Base-by-base conservation (phyloP, 1,140 invertebrate genomes). In the Zaprionus lachaisei region DNA sequence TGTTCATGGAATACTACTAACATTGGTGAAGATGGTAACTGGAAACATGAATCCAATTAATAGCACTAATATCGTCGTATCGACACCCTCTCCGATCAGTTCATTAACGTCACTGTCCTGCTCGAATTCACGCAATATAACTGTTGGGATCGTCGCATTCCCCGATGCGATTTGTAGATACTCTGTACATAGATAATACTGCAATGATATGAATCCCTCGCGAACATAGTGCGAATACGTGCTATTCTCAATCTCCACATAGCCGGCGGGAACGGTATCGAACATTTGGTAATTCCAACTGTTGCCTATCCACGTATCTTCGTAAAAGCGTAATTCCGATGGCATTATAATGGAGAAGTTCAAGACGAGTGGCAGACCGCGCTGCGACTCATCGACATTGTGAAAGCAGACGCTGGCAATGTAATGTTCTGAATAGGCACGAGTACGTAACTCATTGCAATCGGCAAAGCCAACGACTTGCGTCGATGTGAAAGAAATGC, bases 381-480 rank as follows among this genome's bases (percentile, higher is more conserved):
- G 54, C 2, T 47, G 56, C 11, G 55, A 47, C 28, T 54, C 67
- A 28, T 72, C 63, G 3, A 75, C 34, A 20, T 41, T 31, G 38
- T 75, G 72, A 17, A 83, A 83, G 17, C 80, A 83, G 0, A 83
- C 26, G 44, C 80, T 76, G 41, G 70, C 76, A 4, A 83, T 38
- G 34, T 22, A 83, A 7, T 83, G 47, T 12, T 83, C 51, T 2
- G 47, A n/a, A 5, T 28, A n/a, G 0, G 67, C 64, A 2, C 38
- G 57, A 1, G 12, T 66, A 0, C 80, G 66, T 47, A 83, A 20
- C 5, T 44, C 49, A 5, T 64, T 24, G 47, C 80, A 83, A 6
- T 62, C 31, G 2, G 14, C 9, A 34, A 49, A 83, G 14, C 60
- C 47, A 7, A 1, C 2, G 11, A 58, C 56, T 4, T 70, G 14